Percentiles rank a stretch among this genome's conserved stretches.
Evolutionary conservation across 2,888 invertebrate genomes (phyloP).

Genomic region (Netelia virgata): DNA sequence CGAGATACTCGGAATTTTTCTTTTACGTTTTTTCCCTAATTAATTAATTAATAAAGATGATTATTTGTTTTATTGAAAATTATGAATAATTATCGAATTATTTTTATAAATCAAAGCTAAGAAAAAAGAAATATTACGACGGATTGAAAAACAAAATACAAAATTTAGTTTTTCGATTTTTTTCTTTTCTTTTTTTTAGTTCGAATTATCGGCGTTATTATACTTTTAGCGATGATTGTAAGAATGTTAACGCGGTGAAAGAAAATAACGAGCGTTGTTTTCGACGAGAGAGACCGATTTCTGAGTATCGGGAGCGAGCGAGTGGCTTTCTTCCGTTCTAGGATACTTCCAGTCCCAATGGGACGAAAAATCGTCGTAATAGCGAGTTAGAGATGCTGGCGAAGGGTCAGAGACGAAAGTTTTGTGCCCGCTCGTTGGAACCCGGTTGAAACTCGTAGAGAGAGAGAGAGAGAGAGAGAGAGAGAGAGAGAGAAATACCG

Average conservation of each 20-base stretch:
- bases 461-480: neutral
- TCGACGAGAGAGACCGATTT: slow-evolving; percentile 8
- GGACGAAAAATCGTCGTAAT: slow-evolving; percentile 11
- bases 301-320: slow-evolving; percentile 8
- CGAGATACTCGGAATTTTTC: neutral
- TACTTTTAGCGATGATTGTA: neutral
- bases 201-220: neutral
- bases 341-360: slow-evolving; percentile 32
- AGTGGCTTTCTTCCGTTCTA: neutral
- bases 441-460: neutral
- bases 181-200: neutral
- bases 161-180: neutral
- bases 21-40: too few relatives aligned
- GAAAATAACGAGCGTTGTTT: neutral
- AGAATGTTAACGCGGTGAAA: neutral
- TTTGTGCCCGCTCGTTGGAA: slow-evolving; percentile 36
- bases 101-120: too few relatives aligned
- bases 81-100: too few relatives aligned
- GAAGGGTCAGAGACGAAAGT: slow-evolving; percentile 54
- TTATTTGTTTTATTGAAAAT: too few relatives aligned
- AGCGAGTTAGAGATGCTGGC: slow-evolving; percentile 20
- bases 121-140: too few relatives aligned
- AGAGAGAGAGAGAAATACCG: slow-evolving; percentile 13
- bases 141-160: too few relatives aligned
- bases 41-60: too few relatives aligned